Base-by-base conservation (phyloP, 2,797 vertebrate genomes). In the Botia kubotai region DNA sequence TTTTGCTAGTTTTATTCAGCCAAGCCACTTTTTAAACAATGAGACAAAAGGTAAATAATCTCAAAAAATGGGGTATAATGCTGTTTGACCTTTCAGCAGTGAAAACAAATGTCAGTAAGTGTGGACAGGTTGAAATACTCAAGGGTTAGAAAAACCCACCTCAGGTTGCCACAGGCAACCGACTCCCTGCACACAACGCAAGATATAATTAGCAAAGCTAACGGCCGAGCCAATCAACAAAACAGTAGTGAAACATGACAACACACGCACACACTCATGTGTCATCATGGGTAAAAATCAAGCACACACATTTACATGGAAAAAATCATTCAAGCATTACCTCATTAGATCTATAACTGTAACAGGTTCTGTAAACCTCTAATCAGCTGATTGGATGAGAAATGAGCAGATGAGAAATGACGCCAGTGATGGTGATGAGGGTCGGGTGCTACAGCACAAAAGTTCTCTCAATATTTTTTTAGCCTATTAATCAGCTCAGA, bases 141-240 rank as follows among this genome's bases (percentile, higher is more conserved):
- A 1, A 81, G 78, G 77, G 72, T 81, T 81, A 79, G 33, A 90
- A 85, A 91, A 85, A 83, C 86, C 86, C 89, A 88, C 82, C 82
- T 67, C 79, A 85, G 43, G 89, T 89, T 91, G 89, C 91, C 89
- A 89, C 77, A 77, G 87, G 85, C 81, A 83, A 91, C 88, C 63
- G 72, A 77, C 87, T 88, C 86, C 77, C 65, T 81, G 86, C 53
- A 83, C 53, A 83, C 29, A 29, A 82, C 52, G 67, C 43, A 76
- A 72, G 65, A 83, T 84, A 85, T 69, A 86, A 87, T 84, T 85
- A 87, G 63, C 63, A 43, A 73, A 72, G 55, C 83, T 75, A 77
- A 69, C 63, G 29, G 14, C 36, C 50, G 16, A 65, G 43, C 78
- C 62, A 62, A 73, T 78, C 65, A 72, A 57, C 48, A 69, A 14